Conservation (phyloP, 2,113 vertebrate genomes). For the Micromys minutus region DNA sequence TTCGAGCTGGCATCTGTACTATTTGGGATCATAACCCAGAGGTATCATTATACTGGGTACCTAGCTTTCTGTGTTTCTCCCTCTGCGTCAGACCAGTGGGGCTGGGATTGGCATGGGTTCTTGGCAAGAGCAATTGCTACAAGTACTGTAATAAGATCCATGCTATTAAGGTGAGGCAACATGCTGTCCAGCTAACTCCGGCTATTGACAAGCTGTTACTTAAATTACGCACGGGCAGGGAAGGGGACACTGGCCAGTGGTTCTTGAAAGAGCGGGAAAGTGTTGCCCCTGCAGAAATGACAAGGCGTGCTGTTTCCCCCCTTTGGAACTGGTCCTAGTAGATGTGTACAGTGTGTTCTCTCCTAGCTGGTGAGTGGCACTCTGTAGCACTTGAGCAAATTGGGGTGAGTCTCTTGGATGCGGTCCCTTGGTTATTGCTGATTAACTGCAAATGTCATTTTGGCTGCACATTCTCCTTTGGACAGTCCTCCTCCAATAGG, state of each 20-base stretch:
- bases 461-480: neutral
- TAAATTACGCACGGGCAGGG: slow-evolving; percentile 53
- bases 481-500: neutral
- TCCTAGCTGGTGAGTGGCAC: slow-evolving; percentile 50
- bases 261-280: slow-evolving; percentile 47
- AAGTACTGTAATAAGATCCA: neutral
- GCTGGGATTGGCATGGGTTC: neutral
- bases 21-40: slow-evolving; percentile 13
- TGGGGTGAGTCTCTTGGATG: slow-evolving; percentile 63
- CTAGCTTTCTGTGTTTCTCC: neutral
- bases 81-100: neutral
- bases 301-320: slow-evolving; percentile 40
- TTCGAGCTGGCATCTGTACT: neutral
- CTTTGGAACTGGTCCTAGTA: slow-evolving; percentile 63
- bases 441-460: slow-evolving; percentile 28
- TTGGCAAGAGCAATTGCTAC: slow-evolving; percentile 45
- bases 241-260: slow-evolving; percentile 58
- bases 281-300: slow-evolving; percentile 52
- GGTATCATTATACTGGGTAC: neutral
- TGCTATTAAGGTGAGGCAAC: slow-evolving; percentile 41
- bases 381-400: slow-evolving; percentile 50
- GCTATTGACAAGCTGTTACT: slow-evolving; percentile 45
- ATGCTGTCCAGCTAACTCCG: neutral
- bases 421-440: slow-evolving; percentile 23
- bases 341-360: slow-evolving; percentile 45